Conservation (phyloP, 2,113 vertebrate genomes). For the Engraulis encrasicolus region DNA sequence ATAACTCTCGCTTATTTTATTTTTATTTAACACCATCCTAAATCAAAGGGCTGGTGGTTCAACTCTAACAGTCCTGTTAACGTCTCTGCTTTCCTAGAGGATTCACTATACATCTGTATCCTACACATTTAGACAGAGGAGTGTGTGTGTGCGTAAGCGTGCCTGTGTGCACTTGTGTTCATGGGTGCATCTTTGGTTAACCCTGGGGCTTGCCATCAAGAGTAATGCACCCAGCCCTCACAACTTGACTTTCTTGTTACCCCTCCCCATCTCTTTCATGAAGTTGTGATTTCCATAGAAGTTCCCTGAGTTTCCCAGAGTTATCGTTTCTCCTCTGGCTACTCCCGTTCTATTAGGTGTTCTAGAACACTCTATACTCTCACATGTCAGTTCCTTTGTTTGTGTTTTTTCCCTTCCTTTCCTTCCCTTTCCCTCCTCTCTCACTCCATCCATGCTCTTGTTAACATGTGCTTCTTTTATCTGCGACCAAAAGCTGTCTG, state of each 20-base stretch:
- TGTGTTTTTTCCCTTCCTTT: neutral
- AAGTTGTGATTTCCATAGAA: neutral
- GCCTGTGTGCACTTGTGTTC: too few species aligned
- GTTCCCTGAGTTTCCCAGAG: slow-evolving; percentile 9
- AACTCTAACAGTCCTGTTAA: neutral
- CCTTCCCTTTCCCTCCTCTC: neutral
- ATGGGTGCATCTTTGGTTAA: slow-evolving; percentile 38
- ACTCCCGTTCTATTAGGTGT: slow-evolving; percentile 36
- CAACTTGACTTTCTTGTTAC: neutral
- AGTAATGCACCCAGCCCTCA: neutral
- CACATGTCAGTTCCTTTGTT: neutral
- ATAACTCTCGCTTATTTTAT: slow-evolving; percentile 50
- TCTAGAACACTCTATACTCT: neutral
- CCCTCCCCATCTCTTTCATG: neutral
- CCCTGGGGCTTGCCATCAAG: slow-evolving; percentile 5
- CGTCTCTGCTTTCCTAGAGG: slow-evolving; percentile 5
- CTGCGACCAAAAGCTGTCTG: slow-evolving; percentile 6
- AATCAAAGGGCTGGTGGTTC: slow-evolving; percentile 32
- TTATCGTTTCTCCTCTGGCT: slow-evolving; percentile 48
- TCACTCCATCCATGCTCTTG: neutral
- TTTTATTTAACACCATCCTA: slow-evolving; percentile 37
- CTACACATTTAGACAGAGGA: slow-evolving; percentile 36
- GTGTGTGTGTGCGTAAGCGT: slow-evolving; percentile 17
- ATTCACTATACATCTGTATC: slow-evolving; percentile 44
- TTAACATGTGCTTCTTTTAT: neutral